A percentile compares a stretch with the other conserved stretches of the same genome.
Conservation (phyloP, 2,113 vertebrate species). For the Pseudopodoces humilis region DNA sequence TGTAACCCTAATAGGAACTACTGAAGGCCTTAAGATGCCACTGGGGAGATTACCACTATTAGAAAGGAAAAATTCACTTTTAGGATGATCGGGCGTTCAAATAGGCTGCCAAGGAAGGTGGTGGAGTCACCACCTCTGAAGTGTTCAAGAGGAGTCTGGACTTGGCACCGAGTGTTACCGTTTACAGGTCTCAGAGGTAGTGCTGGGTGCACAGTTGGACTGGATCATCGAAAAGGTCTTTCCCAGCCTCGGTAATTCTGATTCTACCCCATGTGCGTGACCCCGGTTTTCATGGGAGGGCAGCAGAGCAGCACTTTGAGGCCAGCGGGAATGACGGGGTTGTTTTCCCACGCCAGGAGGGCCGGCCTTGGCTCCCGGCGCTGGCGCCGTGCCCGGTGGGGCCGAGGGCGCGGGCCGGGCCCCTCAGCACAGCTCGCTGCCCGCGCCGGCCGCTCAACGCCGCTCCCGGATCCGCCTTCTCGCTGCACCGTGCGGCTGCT, state of each 20-base stretch:
- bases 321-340: accelerated
- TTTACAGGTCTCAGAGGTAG: neutral
- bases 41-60: too few species aligned
- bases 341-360: neutral
- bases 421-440: neutral
- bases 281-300: neutral
- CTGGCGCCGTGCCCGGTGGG: neutral
- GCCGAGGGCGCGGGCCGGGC: neutral
- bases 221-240: neutral
- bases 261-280: neutral
- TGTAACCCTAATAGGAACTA: accelerated
- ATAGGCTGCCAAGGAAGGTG: neutral
- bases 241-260: neutral
- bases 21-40: neutral
- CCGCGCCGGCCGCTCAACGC: neutral
- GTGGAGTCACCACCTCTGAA: neutral
- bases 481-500: accelerated
- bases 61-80: neutral
- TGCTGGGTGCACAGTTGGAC: neutral
- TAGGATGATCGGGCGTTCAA: neutral
- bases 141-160: too few species aligned
- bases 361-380: neutral
- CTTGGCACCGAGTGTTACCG: accelerated
- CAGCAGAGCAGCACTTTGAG: neutral
- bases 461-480: neutral